Evolutionary conservation across 2,113 vertebrate species (phyloP).

Genomic region (Suncus etruscus): DNA sequence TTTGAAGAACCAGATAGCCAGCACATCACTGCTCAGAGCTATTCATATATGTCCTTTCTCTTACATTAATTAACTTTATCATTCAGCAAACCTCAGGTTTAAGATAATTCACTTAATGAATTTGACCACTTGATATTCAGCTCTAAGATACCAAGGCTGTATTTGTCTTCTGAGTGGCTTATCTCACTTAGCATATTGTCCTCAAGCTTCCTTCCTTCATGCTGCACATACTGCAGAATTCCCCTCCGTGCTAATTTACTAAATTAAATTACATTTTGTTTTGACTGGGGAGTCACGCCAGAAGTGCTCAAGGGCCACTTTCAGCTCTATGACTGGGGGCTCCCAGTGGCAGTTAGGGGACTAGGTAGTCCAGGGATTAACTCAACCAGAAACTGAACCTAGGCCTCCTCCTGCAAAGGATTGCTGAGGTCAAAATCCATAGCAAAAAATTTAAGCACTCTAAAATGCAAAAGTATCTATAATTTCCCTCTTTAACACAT

Average conservation of each 20-base stretch:
- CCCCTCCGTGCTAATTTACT: neutral
- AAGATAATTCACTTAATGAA: constrained; percentile 76
- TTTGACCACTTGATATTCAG: neutral
- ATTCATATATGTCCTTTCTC: neutral
- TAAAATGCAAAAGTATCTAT: neutral
- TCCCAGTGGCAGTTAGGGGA: too few relatives aligned
- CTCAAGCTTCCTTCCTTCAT: neutral
- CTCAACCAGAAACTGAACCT: too few relatives aligned
- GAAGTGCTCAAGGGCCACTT: too few relatives aligned
- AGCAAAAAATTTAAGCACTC: too few relatives aligned
- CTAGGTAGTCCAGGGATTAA: too few relatives aligned
- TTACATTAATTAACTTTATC: constrained; percentile 65
- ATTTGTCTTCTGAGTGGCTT: neutral
- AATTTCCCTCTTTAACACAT: neutral
- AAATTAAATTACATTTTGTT: too few relatives aligned
- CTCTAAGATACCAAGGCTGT: too few relatives aligned
- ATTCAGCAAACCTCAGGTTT: constrained; percentile 81
- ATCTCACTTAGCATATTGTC: neutral
- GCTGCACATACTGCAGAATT: neutral
- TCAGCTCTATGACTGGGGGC: too few relatives aligned
- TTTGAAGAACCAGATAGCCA: neutral
- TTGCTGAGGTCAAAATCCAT: too few relatives aligned
- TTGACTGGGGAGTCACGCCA: too few relatives aligned
- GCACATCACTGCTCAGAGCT: constrained; percentile 43
- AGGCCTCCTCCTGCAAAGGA: too few relatives aligned